A percentile compares a stretch with the other conserved stretches of the same genome.
Conservation (phyloP, 2,797 vertebrate genomes). For the Octomys mimax region DNA sequence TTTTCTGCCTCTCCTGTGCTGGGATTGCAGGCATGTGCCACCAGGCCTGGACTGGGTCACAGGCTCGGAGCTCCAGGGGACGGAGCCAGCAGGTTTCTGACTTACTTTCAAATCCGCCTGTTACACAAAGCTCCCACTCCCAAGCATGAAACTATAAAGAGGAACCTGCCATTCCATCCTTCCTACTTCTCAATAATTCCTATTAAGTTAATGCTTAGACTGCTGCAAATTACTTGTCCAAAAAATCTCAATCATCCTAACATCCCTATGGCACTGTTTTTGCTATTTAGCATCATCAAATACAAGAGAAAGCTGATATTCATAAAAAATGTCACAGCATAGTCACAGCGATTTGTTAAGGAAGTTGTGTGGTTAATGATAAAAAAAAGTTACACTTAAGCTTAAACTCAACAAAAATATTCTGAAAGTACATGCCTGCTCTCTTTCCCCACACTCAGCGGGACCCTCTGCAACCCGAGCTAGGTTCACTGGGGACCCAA, state of each 20-base stretch:
- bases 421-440: background rate
- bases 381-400: background rate
- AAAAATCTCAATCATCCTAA: background rate
- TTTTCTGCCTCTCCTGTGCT: no score
- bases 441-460: rapidly evolving
- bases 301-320: background rate
- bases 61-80: no score
- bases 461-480: background rate
- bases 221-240: background rate
- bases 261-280: background rate
- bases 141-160: background rate
- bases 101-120: background rate
- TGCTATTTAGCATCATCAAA: background rate
- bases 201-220: background rate
- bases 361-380: background rate
- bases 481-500: rapidly evolving
- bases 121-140: background rate
- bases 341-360: background rate
- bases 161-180: background rate
- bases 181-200: background rate
- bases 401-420: background rate
- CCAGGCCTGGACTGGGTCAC: no score
- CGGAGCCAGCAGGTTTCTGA: background rate
- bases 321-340: background rate
- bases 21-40: no score